Evolutionary conservation across 64 coral and sea anemone species (phyloP), one percentile per base, ranked within the genome.

Genomic region (Anthopleura sola): DNA sequence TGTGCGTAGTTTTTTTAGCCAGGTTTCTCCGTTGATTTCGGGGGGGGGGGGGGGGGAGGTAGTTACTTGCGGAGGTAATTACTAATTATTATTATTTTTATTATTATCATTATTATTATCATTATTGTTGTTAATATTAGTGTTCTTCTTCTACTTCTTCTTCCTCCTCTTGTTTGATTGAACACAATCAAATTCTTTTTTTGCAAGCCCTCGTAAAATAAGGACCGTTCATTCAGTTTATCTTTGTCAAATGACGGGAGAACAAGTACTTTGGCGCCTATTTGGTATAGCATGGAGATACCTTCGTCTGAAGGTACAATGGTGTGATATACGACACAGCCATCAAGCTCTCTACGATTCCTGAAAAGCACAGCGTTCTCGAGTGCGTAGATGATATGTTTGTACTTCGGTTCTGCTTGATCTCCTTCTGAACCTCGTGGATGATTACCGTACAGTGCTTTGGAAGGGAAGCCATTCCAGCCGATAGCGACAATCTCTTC

Each of bases 391-490:
- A 60, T 60, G 23, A 60, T 60, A 50, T 88, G 91, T 14, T 82
- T 75, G 36, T 91, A 95, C 54, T 95, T 95, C 47, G 88, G 81
- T 20, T 68, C 24, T 9, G 50, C 50, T 53, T 53, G 1, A 53
- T 36, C 75, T 39, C 14, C 49, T 23, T 53, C 16, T n/a, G 89
- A 91, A 19, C 86, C 87, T 33, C 87, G 87, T 20, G 91, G 86
- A 80, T 88, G 84, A 19, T 88, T 76, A 38, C 86, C 91, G 64
- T 93, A 89, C 33, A 68, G 71, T 18, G 86, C 86, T 33, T 85
- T 71, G 33, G 83, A 62, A 18, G 80, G 90, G 29, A 81, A 93
- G 21, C 87, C 86, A 37, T 93, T 93, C 69, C 86, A 85, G 16
- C 91, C 91, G 36, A 93, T 75, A 51, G 38, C 82, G 10, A 85